Evolutionary conservation across 2,113 vertebrate genomes (phyloP).

Genomic region (Camelus dromedarius): DNA sequence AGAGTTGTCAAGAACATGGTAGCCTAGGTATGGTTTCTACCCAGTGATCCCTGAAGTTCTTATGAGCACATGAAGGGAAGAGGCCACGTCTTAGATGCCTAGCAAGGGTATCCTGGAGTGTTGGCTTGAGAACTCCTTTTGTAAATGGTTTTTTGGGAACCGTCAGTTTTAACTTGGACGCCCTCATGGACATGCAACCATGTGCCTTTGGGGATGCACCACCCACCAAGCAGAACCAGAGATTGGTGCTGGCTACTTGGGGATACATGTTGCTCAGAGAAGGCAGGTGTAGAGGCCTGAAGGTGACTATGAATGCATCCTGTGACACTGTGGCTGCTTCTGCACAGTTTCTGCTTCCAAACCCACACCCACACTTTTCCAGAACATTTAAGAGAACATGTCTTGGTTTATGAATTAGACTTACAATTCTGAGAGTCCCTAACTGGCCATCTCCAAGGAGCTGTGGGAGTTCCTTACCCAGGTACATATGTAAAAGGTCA

Average conservation of each 20-base stretch:
- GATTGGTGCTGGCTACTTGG: not conserved
- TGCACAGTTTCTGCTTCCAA: not conserved
- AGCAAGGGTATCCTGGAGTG: not conserved
- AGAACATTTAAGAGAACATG: not conserved
- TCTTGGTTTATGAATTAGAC: not conserved
- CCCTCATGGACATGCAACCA: not conserved
- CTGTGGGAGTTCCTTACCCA: not conserved
- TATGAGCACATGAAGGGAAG: not conserved
- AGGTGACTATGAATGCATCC: not conserved
- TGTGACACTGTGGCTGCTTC: not conserved
- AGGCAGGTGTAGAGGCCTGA: not conserved
- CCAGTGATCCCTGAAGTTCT: not conserved
- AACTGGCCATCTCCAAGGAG: not conserved
- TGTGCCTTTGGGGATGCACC: not conserved
- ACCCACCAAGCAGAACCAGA: not conserved
- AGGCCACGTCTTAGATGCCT: not conserved
- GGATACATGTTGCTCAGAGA: not conserved
- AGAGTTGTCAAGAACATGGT: not conserved
- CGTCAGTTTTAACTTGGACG: not conserved
- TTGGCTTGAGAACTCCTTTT: not conserved
- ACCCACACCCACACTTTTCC: not conserved
- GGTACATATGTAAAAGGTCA: not conserved
- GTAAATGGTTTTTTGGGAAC: not conserved
- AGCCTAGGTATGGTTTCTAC: not conserved
- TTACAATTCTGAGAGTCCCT: not conserved